Evolutionary conservation across 1,140 invertebrate genomes (phyloP).

Genomic region (Euborellia annulipes): DNA sequence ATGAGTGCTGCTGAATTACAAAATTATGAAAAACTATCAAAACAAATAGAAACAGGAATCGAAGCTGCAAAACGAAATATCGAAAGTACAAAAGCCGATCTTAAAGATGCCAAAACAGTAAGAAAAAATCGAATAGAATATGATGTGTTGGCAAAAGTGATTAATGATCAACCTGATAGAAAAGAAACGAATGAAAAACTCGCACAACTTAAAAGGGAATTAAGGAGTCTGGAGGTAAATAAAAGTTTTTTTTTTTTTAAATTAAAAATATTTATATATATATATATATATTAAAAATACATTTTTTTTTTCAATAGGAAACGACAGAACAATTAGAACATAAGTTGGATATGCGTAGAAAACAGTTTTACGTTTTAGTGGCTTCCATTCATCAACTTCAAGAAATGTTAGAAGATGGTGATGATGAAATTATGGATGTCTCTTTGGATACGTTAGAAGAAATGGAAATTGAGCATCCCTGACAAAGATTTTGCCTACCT

Average conservation of each 20-base stretch:
- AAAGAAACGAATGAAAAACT: slow-evolving; percentile 64
- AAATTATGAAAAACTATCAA: slow-evolving; percentile 64
- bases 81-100: slow-evolving; percentile 51
- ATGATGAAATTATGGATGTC: slow-evolving; percentile 40
- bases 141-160: slow-evolving; percentile 79
- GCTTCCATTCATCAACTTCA: slow-evolving; percentile 63
- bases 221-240: slow-evolving; percentile 41
- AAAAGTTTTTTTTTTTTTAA: too few species aligned
- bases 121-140: slow-evolving; percentile 85
- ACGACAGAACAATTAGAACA: slow-evolving; percentile 54
- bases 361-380: slow-evolving; percentile 78
- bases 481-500: not conserved
- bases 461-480: too few species aligned
- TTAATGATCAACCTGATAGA: slow-evolving; percentile 76
- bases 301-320: slow-evolving; percentile 30
- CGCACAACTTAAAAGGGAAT: slow-evolving; percentile 52
- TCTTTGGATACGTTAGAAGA: slow-evolving; percentile 35
- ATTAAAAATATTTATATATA: too few species aligned
- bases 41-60: slow-evolving; percentile 60
- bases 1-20: slow-evolving; percentile 74
- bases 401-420: slow-evolving; percentile 48
- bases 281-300: not conserved
- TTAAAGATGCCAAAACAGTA: slow-evolving; percentile 63
- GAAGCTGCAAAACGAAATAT: slow-evolving; percentile 58
- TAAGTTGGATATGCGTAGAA: slow-evolving; percentile 63